Conservation (phyloP, 2,888 invertebrate genomes). For the Lepidochrysops patricia region DNA sequence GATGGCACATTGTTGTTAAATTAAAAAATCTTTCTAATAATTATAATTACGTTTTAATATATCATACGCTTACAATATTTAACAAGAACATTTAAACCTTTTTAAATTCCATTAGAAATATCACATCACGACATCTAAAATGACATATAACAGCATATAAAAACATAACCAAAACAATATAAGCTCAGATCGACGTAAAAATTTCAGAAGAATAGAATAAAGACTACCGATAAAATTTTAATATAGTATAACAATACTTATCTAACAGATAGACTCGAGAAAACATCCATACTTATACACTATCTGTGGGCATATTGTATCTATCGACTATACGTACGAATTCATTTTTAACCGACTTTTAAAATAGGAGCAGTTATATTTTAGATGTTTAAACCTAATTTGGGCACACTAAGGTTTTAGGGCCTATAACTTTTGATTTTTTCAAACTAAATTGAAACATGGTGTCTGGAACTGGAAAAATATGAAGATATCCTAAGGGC, state of each 20-base stretch:
- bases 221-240: conserved; percentile 1
- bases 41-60: conserved; percentile 53
- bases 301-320: background rate
- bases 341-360: background rate
- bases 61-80: conserved; percentile 57
- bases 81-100: conserved; percentile 59
- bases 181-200: background rate
- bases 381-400: too few species aligned
- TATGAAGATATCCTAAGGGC: too few species aligned
- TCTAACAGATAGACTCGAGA: background rate
- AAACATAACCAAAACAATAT: conserved; percentile 22
- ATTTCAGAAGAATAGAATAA: background rate
- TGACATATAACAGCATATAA: conserved; percentile 38
- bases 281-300: background rate
- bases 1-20: too few species aligned
- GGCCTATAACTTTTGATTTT: too few species aligned
- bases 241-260: background rate
- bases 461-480: too few species aligned
- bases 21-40: conserved; percentile 21
- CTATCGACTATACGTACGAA: background rate
- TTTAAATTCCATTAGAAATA: conserved; percentile 47
- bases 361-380: background rate
- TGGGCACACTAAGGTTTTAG: too few species aligned
- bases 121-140: conserved; percentile 55
- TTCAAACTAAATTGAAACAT: too few species aligned